Evolutionary conservation across 2,888 invertebrate genomes (phyloP), one percentile per base, ranked within the genome.

Genomic region (Apeira syringaria): DNA sequence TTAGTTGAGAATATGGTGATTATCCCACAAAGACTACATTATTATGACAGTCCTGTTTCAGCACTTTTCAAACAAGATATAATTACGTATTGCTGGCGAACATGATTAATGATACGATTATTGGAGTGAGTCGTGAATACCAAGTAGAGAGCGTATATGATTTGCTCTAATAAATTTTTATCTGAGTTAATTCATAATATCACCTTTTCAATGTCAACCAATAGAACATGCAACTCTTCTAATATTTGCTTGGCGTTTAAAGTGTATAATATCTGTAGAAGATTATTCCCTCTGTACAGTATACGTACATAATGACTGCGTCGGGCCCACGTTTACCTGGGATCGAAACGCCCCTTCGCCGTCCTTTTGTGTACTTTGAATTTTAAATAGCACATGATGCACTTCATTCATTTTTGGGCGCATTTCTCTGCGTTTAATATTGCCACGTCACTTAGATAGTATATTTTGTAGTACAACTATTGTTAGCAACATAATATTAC

Each of bases 1-100:
- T 17, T 28, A 28, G 12, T 27, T 25, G 17, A 9, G 10, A 46
- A 32, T 22, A 32, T 27, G 39, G 45, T 40, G 31, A 45, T n/a
- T 9, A 27, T 28, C 7, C 27, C 11, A n/a, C 30, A n/a, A n/a
- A n/a, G n/a, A n/a, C n/a, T n/a, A n/a, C 9, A 25, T 15, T 4
- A 15, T 15, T 4, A 15, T 15, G 15, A 15, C 15, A 15, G 4
- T 4, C 4, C 15, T 15, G 4, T 15, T 15, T 15, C 15, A 15
- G 15, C 15, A 15, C 2, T 15, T 2, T 15, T 15, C 4, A 4
- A 15, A 15, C 3, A 15, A 15, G 3, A 15, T 3, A 15, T 15
- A 15, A 15, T 15, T 15, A 4, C 15, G 15, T 15, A 15, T 15
- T 3, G 2, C 4, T 15, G 3, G 2, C 15, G 2, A 15, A 15